Conservation (phyloP, 2,797 vertebrate genomes). For the Syngnathus rostellatus region DNA sequence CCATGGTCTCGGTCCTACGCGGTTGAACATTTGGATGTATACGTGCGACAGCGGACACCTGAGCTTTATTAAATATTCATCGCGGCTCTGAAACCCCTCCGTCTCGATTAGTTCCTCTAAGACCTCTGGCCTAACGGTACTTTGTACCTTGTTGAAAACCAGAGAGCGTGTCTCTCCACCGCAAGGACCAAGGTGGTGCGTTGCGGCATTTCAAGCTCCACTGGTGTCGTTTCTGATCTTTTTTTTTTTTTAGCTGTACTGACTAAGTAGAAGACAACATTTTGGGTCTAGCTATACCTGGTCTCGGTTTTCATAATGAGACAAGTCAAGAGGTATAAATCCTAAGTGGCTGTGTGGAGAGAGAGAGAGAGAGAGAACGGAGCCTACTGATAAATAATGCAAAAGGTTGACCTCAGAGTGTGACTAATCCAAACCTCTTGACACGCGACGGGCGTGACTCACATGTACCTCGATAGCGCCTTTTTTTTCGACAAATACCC, state of each 20-base stretch:
- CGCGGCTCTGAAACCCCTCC: conserved; percentile 57
- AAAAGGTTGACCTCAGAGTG: conserved; percentile 45
- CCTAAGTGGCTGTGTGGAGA: conserved; percentile 22
- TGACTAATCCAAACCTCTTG: conserved; percentile 63
- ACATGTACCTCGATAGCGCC: conserved; percentile 22
- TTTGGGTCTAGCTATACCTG: conserved; percentile 31
- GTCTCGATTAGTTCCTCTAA: conserved; percentile 56
- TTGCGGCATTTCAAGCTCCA: conserved; percentile 25
- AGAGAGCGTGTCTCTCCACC: conserved; percentile 36
- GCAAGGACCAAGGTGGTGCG: conserved; percentile 9
- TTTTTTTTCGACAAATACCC: background rate
- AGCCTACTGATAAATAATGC: conserved; percentile 63
- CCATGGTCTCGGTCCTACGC: conserved; percentile 26
- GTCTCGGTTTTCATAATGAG: conserved; percentile 65
- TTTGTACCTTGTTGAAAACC: conserved; percentile 56
- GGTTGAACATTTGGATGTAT: conserved; percentile 31
- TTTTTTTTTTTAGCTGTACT: background rate
- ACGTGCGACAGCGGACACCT: conserved; percentile 51
- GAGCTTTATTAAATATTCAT: conserved; percentile 71
- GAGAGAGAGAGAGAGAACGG: conserved; percentile 24
- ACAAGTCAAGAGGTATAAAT: conserved; percentile 44
- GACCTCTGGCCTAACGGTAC: conserved; percentile 60
- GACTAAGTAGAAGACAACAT: background rate
- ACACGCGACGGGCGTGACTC: conserved; percentile 40
- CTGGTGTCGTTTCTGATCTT: conserved; percentile 3